Evolutionary conservation across 1,140 invertebrate species (phyloP).

Genomic region (Nomia melanderi): DNA sequence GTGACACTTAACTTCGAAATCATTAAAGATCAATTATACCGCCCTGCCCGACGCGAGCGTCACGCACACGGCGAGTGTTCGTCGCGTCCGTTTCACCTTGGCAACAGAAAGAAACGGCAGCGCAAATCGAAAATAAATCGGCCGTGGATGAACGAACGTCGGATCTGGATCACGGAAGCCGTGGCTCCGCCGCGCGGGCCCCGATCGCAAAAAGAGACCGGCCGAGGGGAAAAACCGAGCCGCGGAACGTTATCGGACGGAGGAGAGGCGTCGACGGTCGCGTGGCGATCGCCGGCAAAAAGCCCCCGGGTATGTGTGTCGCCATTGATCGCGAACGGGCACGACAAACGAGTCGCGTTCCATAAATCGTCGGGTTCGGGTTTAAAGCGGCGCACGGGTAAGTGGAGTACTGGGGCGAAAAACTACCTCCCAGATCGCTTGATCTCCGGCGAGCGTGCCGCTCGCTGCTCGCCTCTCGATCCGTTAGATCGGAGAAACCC

Average conservation of each 20-base stretch:
- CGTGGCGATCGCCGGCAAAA: conserved; percentile 25
- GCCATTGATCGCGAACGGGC: conserved; percentile 41
- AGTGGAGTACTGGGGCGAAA: conserved; percentile 79
- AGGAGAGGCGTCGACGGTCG: neutral
- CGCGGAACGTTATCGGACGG: neutral
- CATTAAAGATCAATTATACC: too few relatives aligned
- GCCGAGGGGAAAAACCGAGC: neutral
- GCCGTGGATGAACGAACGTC: too few relatives aligned
- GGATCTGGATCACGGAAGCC: too few relatives aligned
- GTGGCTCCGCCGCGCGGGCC: conserved; percentile 19
- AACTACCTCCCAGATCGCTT: conserved; percentile 70
- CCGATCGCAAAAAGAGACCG: conserved; percentile 60
- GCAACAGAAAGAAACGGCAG: too few relatives aligned
- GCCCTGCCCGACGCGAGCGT: too few relatives aligned
- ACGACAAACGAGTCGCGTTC: conserved; percentile 59
- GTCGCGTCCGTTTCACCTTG: too few relatives aligned
- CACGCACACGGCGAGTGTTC: too few relatives aligned
- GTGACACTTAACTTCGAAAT: too few relatives aligned
- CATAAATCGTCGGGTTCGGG: conserved; percentile 69
- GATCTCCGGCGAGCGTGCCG: conserved; percentile 34
- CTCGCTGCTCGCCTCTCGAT: conserved; percentile 49
- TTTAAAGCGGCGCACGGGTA: conserved; percentile 70
- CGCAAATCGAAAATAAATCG: too few relatives aligned
- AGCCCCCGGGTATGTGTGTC: conserved; percentile 50
- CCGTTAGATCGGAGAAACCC: conserved; percentile 73